Percentiles rank a stretch among this genome's conserved stretches.
Conservation (phyloP, 2,797 vertebrate species). For the Anisognathus igniventris region DNA sequence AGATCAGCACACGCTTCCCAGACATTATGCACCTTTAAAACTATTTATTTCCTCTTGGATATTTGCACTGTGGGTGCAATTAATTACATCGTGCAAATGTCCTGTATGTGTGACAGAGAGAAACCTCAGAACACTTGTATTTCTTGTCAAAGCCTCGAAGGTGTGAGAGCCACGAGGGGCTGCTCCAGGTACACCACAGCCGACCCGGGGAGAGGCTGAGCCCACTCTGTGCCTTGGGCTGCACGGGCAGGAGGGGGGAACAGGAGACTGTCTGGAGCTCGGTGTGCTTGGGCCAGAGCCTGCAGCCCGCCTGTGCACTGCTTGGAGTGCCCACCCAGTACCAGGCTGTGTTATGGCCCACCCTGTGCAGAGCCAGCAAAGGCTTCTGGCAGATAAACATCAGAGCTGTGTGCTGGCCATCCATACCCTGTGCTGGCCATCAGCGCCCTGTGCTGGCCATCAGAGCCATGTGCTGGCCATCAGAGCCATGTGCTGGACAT, state of each 20-base stretch:
- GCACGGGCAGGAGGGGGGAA: rapidly evolving
- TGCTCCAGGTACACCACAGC: rapidly evolving
- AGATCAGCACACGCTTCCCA: background rate
- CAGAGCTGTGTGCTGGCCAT: background rate
- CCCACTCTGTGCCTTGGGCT: rapidly evolving
- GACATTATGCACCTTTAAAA: background rate
- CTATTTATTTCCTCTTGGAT: conserved; percentile 23
- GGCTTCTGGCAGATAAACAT: background rate
- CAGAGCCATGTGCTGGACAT: rapidly evolving
- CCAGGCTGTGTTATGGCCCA: background rate
- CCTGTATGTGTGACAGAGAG: background rate
- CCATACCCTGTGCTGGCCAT: background rate
- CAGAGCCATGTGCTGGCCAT: no score
- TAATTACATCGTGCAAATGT: background rate
- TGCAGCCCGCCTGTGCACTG: rapidly evolving
- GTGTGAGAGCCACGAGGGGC: background rate
- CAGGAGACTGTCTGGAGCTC: rapidly evolving
- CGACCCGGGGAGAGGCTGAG: background rate
- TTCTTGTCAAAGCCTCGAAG: background rate
- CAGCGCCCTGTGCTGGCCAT: no score
- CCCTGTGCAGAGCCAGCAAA: background rate
- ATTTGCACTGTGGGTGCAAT: background rate
- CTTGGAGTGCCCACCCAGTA: rapidly evolving
- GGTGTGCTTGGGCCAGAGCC: rapidly evolving
- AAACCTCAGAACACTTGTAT: background rate